Percentiles rank a stretch among this genome's conserved stretches.
These are phyloP conservation scores for Diabrotica undecimpunctata DNA, from an alignment of 1,140 invertebrate species.

Conservation along the genomic window DNA sequence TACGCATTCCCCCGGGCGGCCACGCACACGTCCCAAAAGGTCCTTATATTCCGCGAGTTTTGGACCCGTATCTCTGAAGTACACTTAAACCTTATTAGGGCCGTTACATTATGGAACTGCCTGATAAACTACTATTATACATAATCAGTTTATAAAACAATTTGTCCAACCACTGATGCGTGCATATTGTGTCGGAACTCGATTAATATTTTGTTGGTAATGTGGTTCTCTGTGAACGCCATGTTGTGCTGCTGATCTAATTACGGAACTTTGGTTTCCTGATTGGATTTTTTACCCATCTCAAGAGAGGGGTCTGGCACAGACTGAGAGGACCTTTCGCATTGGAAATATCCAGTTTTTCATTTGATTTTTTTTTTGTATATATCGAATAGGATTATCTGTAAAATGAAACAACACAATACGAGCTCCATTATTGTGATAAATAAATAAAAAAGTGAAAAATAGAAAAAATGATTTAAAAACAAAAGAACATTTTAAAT, in stretches of 20 bases:
- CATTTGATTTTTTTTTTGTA: too few relatives aligned
- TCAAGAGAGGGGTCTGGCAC: not conserved
- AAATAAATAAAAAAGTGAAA: too few relatives aligned
- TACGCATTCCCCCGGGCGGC: constrained; percentile 16
- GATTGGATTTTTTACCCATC: constrained; percentile 17
- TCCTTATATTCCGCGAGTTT: constrained; percentile 17
- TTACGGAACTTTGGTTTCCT: constrained; percentile 30
- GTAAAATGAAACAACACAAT: too few relatives aligned
- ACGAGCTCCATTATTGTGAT: too few relatives aligned
- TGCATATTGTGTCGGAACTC: constrained; percentile 47
- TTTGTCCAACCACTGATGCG: constrained; percentile 48
- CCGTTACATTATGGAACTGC: constrained; percentile 40
- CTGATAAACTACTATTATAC: constrained; percentile 44
- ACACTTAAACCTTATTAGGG: constrained; percentile 42
- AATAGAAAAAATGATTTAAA: too few relatives aligned
- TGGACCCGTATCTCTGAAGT: constrained; percentile 27
- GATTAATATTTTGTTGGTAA: constrained; percentile 47
- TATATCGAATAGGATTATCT: too few relatives aligned
- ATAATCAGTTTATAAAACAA: constrained; percentile 51
- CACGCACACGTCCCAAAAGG: constrained; percentile 14
- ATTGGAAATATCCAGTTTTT: too few relatives aligned
- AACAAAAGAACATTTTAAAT: too few relatives aligned
- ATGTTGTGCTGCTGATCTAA: constrained; percentile 39
- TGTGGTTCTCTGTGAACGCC: constrained; percentile 39
- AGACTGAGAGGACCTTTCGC: too few relatives aligned